These are phyloP conservation scores for cat (Felis catus) DNA, from an alignment of 2,113 vertebrate species.

Conservation along the genomic window F.catus_Fca126_mat1.0 CM031428.1:1140501-1141000, in stretches of 20 bases:
- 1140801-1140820: background rate
- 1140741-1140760: background rate
- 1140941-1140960: background rate
- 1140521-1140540: background rate
- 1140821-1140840: background rate
- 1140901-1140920: background rate
- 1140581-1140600: too few species aligned
- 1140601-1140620: background rate
- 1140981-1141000: background rate
- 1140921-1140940: background rate
- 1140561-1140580: background rate
- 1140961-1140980: background rate
- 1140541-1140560: too few species aligned
- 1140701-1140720: background rate
- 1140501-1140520: background rate
- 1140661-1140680: background rate
- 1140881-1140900: too few species aligned
- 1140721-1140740: background rate
- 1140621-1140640: background rate
- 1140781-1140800: background rate
- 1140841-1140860: rapidly evolving
- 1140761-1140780: background rate
- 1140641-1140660: background rate
- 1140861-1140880: background rate
- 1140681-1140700: background rate